Evolutionary conservation across 2,888 invertebrate genomes (phyloP), one percentile per base, ranked within the genome.

Genomic region (Drosophila robusta): DNA sequence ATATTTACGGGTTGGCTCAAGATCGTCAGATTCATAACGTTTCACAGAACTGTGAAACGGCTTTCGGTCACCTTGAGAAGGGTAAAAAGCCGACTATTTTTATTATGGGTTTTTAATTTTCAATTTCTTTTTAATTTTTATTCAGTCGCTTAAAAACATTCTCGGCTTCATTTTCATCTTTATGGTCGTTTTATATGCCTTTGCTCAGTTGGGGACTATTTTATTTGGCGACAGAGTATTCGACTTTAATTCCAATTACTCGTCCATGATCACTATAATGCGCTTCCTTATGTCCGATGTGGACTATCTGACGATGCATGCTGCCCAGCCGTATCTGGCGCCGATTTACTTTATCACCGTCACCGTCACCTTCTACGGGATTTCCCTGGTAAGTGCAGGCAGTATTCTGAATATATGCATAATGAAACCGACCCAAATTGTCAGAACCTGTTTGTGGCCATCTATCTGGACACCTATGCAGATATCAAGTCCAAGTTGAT

Each of bases 381-480:
- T 75, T 5, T 29, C 52, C 0, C 4, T 68, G 29, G 72, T 69
- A 46, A 69, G 39, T 42, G 3, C 5, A 12, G 4, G 6, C 3
- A 26, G 11, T 4, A 24, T 12, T 16, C 1, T n/a, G 4, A 0
- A 26, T 0, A 34, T 12, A 12, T 18, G 1, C 18, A 2, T 18
- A 18, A 2, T 18, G 18, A 18, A 18, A 18, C 1, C 18, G 2
- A 18, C 11, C 0, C 0, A 1, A 1, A 4, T 12, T 14, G 16
- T 12, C 4, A 73, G 72, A 58, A 63, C 22, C 9, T 73, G 0
- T 70, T 75, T 58, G 38, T 63, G 14, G 75, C 70, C 4, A 58
- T 73, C n/a, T 46, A 55, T 11, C n/a, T 73, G 38, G 11, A 42
- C 3, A 9, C 38, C 14, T 55, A 63, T 26, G 7, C 46, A 0